A percentile compares a stretch with the other conserved stretches of the same genome.
Evolutionary conservation across 1,140 invertebrate genomes (phyloP).

Genomic region (Drosophila punjabiensis): DNA sequence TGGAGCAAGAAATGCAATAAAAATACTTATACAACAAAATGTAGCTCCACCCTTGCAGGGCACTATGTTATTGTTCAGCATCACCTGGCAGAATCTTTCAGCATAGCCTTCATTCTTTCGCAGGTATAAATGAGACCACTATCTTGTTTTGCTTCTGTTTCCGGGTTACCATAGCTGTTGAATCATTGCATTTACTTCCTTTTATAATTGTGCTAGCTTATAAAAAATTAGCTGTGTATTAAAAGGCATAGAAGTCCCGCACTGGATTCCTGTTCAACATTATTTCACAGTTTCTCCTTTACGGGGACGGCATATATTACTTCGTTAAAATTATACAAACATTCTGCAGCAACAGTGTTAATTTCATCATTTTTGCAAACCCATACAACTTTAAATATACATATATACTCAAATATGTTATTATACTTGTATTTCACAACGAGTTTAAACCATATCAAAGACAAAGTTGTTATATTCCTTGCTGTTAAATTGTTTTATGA

Average conservation of each 20-base stretch:
- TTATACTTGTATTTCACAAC: background rate
- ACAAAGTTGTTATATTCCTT: background rate
- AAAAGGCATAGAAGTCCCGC: background rate
- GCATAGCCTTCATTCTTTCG: too few relatives aligned
- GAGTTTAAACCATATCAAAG: background rate
- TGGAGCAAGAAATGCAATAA: conserved; percentile 60
- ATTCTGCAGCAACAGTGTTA: background rate
- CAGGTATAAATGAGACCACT: too few relatives aligned
- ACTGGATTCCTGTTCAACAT: background rate
- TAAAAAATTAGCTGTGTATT: too few relatives aligned
- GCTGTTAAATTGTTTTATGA: background rate
- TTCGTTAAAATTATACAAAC: background rate
- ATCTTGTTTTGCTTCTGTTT: too few relatives aligned
- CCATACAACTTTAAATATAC: background rate
- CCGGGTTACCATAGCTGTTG: too few relatives aligned
- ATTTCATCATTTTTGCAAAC: background rate
- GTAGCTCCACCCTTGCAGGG: background rate
- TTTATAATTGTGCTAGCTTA: too few relatives aligned
- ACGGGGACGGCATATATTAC: background rate
- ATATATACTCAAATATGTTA: background rate
- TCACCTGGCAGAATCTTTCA: background rate
- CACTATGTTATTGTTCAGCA: background rate
- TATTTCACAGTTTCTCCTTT: background rate
- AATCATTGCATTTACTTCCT: too few relatives aligned
- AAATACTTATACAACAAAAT: conserved; percentile 55